A percentile compares a stretch with the other conserved stretches of the same genome.
phyloP scores from a whole-genome alignment of 1,140 invertebrate species.

The Drosophila ambigua region DNA sequence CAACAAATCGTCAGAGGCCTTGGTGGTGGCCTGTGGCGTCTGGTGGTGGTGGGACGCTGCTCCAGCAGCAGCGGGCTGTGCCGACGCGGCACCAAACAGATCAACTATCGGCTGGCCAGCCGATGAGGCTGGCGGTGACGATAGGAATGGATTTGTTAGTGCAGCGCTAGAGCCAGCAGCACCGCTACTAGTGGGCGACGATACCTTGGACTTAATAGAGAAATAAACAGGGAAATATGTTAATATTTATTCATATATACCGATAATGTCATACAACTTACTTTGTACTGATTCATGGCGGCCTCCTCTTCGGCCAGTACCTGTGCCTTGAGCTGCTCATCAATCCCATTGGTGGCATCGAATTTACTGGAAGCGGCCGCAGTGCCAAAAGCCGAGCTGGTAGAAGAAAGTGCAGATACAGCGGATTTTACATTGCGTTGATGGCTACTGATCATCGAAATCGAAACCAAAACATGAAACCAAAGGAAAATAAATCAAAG shows the following conservation, averaged over 20 bases:
- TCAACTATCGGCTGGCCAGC: slow-evolving; percentile 89
- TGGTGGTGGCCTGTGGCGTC: slow-evolving; percentile 85
- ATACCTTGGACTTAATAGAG: slow-evolving; percentile 89
- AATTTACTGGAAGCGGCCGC: slow-evolving; percentile 90
- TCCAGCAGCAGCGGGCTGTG: slow-evolving; percentile 82
- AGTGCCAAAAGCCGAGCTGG: slow-evolving; percentile 93
- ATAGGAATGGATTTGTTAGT: slow-evolving; percentile 94
- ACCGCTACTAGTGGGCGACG: slow-evolving; percentile 87
- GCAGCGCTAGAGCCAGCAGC: slow-evolving; percentile 85
- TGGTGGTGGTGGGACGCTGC: slow-evolving; percentile 43
- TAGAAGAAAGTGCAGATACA: slow-evolving; percentile 94
- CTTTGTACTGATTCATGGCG: slow-evolving; percentile 97
- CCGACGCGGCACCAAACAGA: slow-evolving; percentile 88
- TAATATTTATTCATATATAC: slow-evolving; percentile 12
- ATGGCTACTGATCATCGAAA: slow-evolving; percentile 85
- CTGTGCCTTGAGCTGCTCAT: slow-evolving; percentile 93
- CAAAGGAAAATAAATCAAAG: slow-evolving; percentile 29
- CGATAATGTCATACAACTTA: slow-evolving; percentile 83
- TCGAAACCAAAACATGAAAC: slow-evolving; percentile 8
- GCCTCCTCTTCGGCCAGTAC: slow-evolving; percentile 97
- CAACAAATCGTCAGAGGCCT: slow-evolving; percentile 95
- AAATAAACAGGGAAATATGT: slow-evolving; percentile 33
- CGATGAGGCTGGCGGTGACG: slow-evolving; percentile 85
- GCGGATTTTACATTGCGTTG: slow-evolving; percentile 93
- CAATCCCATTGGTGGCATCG: slow-evolving; percentile 90